Evolutionary conservation across 2,797 vertebrate genomes (phyloP).

Genomic region (Pseudopleuronectes americanus): DNA sequence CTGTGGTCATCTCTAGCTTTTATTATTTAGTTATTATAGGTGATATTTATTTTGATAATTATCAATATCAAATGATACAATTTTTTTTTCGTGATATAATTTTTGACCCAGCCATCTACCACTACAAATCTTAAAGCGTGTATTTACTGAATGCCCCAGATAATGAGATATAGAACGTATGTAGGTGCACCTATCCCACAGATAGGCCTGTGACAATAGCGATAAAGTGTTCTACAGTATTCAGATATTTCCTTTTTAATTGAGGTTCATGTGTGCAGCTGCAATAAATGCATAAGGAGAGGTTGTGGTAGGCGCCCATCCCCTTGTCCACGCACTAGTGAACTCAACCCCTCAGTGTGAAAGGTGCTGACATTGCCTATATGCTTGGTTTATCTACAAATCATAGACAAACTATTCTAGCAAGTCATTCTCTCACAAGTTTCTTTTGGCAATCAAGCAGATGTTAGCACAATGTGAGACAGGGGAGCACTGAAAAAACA

Average conservation of each 20-base stretch:
- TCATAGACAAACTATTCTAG: conserved; percentile 46
- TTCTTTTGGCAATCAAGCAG: conserved; percentile 8
- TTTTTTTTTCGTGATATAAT: too few relatives aligned
- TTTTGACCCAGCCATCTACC: background rate
- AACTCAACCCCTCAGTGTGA: conserved; percentile 23
- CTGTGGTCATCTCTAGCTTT: too few relatives aligned
- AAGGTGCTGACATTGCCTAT: conserved; percentile 45
- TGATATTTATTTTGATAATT: conserved; percentile 1
- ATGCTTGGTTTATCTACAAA: conserved; percentile 31
- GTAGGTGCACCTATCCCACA: too few relatives aligned
- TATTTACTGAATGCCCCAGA: conserved; percentile 38
- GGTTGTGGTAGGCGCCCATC: conserved; percentile 21
- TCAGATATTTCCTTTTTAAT: conserved; percentile 38
- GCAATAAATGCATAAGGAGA: conserved; percentile 28
- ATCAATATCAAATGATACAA: too few relatives aligned
- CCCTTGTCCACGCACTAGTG: conserved; percentile 31
- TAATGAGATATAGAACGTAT: background rate
- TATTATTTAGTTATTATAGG: background rate
- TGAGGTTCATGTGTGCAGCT: conserved; percentile 32
- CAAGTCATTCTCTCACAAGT: conserved; percentile 19
- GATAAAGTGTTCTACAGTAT: conserved; percentile 39
- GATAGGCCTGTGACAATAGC: background rate
- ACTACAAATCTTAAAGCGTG: conserved; percentile 7
- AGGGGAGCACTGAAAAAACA: conserved; percentile 19
- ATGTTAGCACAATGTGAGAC: conserved; percentile 39